Base-by-base conservation (phyloP, 2,113 vertebrate species). In the Todiramphus saurophagus region DNA sequence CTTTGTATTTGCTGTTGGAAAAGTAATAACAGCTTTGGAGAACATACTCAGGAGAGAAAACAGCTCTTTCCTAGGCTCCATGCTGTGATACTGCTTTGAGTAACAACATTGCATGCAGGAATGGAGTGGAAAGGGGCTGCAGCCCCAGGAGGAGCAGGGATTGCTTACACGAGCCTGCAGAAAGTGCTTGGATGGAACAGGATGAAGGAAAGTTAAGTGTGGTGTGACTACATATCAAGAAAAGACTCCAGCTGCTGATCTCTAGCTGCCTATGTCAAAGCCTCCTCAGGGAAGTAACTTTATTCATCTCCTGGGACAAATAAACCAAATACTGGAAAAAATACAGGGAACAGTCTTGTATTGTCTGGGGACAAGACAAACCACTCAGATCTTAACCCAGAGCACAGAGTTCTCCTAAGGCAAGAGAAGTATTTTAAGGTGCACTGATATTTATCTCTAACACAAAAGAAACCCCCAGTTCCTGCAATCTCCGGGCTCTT, bases 1-100 rank as follows among this genome's bases (percentile, higher is more conserved):
- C 90, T 92, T 94, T 94, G 72, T 96, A 78, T 96, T 96, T 95
- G 92, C 94, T 93, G 90, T 94, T 86, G 93, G 88, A 96, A 95
- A 97, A 94, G 96, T 77, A 96, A 95, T 93, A 96, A 97, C 92
- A 96, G 50, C 81, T 94, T 93, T 67, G 85, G 80, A 93, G 85
- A 90, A 87, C 46, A 79, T 92, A 93, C 88, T 94, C 90, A 94
- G 88, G 92, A 97, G 96, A 75, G 85, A 97, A 96, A 97, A 96
- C 77, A 94, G 66, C 86, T 58, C 94, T 95, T 94, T 95, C 83
- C 77, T 69, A 66, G 81, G 92, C 89, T 86, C 75, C 95, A 60
- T 2, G 20, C 92, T 95, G 96, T 35, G 92, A 69, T 55, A 60
- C 62, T 96, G 94, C 96, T 96, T 96, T 96, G 96, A 96, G 83